Conservation (phyloP, 1,140 invertebrate genomes). For the Adoxophyes honmai region DNA sequence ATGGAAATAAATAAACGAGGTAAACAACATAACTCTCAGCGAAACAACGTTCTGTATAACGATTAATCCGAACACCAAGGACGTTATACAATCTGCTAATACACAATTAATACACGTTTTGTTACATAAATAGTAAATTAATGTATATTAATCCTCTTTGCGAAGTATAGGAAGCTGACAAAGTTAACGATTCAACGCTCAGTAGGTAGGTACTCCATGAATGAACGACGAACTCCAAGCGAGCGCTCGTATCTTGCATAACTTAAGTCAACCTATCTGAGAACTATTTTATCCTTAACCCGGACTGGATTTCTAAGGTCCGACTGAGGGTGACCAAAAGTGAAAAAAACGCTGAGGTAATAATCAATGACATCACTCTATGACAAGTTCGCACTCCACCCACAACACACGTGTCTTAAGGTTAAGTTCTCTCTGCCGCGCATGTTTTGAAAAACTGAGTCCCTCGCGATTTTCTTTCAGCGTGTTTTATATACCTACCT, state of each 20-base stretch:
- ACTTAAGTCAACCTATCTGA: slow-evolving; percentile 42
- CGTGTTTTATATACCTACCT: no score
- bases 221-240: neutral
- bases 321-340: slow-evolving; percentile 51
- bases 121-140: no score
- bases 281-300: slow-evolving; percentile 41
- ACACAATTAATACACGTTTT: no score
- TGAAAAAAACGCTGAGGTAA: slow-evolving; percentile 45
- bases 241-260: slow-evolving; percentile 41
- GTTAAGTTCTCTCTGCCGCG: slow-evolving; percentile 26
- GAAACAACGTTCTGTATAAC: slow-evolving; percentile 14
- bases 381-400: slow-evolving; percentile 58
- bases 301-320: slow-evolving; percentile 33
- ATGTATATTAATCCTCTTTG: no score
- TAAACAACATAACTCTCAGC: slow-evolving; percentile 32
- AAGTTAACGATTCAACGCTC: no score
- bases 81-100: neutral
- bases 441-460: no score
- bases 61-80: slow-evolving; percentile 1
- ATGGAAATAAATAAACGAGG: slow-evolving; percentile 36
- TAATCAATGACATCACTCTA: slow-evolving; percentile 57
- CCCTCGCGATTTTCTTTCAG: no score
- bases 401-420: slow-evolving; percentile 61
- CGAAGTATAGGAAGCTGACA: no score
- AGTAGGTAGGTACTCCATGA: no score